A percentile compares a stretch with the other conserved stretches of the same genome.
Conservation (phyloP, 2,888 invertebrate genomes). For the Papilio protenor region DNA sequence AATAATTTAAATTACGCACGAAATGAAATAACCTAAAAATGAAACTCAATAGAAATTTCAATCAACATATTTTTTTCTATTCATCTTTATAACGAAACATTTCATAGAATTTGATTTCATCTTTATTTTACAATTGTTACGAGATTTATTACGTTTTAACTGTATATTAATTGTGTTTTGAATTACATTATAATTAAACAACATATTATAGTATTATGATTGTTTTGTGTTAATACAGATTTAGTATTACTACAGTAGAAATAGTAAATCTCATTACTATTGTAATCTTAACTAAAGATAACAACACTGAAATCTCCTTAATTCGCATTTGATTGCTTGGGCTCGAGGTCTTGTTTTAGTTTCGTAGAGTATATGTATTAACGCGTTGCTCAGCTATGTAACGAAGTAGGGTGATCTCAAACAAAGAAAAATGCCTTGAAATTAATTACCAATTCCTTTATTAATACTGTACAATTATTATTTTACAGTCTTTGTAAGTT, state of each 20-base stretch:
- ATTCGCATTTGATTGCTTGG: not conserved
- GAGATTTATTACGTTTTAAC: too few relatives aligned
- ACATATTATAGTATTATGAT: not conserved
- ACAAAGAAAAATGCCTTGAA: not conserved
- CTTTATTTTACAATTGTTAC: not conserved
- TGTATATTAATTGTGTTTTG: too few relatives aligned
- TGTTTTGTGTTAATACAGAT: not conserved
- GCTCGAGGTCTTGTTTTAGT: not conserved
- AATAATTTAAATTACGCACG: not conserved
- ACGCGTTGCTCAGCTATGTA: not conserved
- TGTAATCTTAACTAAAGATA: conserved; percentile 1
- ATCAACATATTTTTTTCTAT: not conserved
- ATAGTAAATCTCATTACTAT: not conserved
- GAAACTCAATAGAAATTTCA: not conserved
- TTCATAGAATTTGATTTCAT: not conserved
- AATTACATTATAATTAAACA: too few relatives aligned
- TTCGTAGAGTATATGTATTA: not conserved
- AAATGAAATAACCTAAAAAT: not conserved
- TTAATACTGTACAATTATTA: too few relatives aligned
- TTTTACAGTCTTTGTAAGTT: too few relatives aligned
- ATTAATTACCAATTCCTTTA: too few relatives aligned
- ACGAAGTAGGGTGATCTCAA: not conserved
- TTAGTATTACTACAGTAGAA: too few relatives aligned
- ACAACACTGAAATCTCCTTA: not conserved
- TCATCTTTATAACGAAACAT: not conserved